Evolutionary conservation across 2,888 invertebrate species (phyloP).

Genomic region (Hoplodrina ambigua): DNA sequence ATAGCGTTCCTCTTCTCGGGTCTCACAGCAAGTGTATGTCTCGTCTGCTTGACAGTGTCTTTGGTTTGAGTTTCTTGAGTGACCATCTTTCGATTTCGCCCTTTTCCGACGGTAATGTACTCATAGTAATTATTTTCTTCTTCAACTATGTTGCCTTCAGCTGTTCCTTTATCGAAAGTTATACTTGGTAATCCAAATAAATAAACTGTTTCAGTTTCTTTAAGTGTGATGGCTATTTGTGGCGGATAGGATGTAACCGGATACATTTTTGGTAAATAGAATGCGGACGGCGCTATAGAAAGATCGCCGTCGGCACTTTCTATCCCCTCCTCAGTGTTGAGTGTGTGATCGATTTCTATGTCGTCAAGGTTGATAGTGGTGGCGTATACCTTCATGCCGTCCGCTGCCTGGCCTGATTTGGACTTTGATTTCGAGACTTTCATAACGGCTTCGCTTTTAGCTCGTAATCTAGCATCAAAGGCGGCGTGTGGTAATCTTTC

Average conservation of each 20-base stretch:
- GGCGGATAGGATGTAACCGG: constrained; percentile 86
- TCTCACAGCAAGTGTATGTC: constrained; percentile 91
- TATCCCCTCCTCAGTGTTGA: constrained; percentile 81
- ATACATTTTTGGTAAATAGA: constrained; percentile 78
- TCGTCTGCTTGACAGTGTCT: constrained; percentile 90
- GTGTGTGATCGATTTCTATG: constrained; percentile 87
- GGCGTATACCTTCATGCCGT: constrained; percentile 81
- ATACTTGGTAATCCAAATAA: constrained; percentile 92
- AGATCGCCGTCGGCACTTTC: constrained; percentile 70
- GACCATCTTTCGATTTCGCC: constrained; percentile 92
- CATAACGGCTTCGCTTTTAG: constrained; percentile 72
- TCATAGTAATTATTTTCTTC: constrained; percentile 92
- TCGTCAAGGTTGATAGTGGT: constrained; percentile 89
- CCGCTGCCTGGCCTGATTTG: constrained; percentile 59
- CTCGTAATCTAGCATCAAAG: constrained; percentile 74
- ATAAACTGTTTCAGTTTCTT: constrained; percentile 92
- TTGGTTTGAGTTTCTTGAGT: constrained; percentile 93
- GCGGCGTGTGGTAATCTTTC: constrained; percentile 81
- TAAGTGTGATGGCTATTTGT: constrained; percentile 91
- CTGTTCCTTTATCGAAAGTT: constrained; percentile 91
- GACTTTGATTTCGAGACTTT: constrained; percentile 69
- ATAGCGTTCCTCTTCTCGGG: constrained; percentile 89
- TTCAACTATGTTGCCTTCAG: constrained; percentile 90
- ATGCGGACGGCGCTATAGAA: constrained; percentile 83
- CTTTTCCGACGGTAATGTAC: constrained; percentile 92